These are phyloP conservation scores for Palloptera scutellata DNA, from an alignment of 2,888 invertebrate genomes.

Conservation along the genomic window DNA sequence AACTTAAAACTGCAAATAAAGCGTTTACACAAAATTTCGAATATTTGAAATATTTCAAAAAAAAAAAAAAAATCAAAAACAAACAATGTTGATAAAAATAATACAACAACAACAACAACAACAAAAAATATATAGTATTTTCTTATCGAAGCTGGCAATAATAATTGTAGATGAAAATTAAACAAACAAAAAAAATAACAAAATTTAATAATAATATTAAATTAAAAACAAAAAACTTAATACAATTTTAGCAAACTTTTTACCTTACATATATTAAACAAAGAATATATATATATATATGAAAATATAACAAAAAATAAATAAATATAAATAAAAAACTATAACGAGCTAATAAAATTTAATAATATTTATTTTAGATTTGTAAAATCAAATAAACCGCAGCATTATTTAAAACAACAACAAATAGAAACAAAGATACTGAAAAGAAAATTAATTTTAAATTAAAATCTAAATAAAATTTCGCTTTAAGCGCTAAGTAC, in stretches of 20 bases:
- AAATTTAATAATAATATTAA: conserved; percentile 41
- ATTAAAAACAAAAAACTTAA: conserved; percentile 8
- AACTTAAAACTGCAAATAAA: too few relatives aligned
- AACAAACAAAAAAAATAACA: conserved; percentile 15
- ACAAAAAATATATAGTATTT: conserved; percentile 44
- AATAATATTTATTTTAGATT: conserved; percentile 6
- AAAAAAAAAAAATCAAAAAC: conserved; percentile 9
- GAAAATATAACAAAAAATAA: not conserved
- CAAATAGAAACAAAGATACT: not conserved
- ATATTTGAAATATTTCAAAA: not conserved
- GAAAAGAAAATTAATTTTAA: not conserved
- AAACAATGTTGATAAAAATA: conserved; percentile 11
- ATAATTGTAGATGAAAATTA: conserved; percentile 45
- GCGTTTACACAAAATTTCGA: too few relatives aligned
- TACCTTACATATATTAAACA: conserved; percentile 27
- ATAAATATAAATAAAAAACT: conserved; percentile 1
- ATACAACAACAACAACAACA: conserved; percentile 20
- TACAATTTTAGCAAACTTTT: conserved; percentile 35
- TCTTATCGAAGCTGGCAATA: conserved; percentile 55
- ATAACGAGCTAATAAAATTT: not conserved
- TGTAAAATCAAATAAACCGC: conserved; percentile 14
- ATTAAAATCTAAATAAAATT: conserved; percentile 24
- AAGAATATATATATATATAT: conserved; percentile 9
- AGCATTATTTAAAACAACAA: not conserved
- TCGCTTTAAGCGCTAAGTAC: conserved; percentile 26